Base-by-base conservation (phyloP, 2,113 vertebrate species). In the Antechinus flavipes region DNA sequence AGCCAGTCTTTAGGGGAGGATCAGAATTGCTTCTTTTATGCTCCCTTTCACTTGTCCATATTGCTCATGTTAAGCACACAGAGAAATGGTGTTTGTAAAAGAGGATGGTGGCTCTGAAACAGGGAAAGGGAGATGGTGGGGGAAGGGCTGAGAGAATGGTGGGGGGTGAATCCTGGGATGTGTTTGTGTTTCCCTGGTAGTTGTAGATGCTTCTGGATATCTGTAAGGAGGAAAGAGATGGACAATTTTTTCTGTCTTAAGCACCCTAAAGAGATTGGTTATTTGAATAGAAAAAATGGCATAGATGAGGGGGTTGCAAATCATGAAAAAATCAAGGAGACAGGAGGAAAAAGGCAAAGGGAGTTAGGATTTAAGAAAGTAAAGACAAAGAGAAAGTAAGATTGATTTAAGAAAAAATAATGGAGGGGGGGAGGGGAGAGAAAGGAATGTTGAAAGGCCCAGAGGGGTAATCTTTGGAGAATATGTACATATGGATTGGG, bases 101-200 rank as follows among this genome's bases (percentile, higher is more conserved):
- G 76, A 95, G 93, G 47, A 55, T 26, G 90, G 94, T 84, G 84
- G 42, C 23, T 93, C 84, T 84, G 50, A 27, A 94, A 95, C 90
- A 90, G 91, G 68, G 94, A 96, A 95, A 68, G 68, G 91, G 93
- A 95, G 94, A 76, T 93, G 93, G 93, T 96, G 91, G 95, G 91
- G 95, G 91, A 90, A 96, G 93, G 93, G 91, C 91, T 2, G 0
- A 89, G 53, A 95, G 54, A 50, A n/a, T 35, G 91, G 14, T 42
- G 46, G 90, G 56, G 54, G 68, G 26, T n/a, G 7, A 54, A 76
- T 52, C 68, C 19, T 8, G 16, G 54, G 42, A 5, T 8, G 30
- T 90, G 49, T 55, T 22, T 55, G 47, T 54, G 11, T 90, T 27
- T 95, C 46, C 68, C n/a, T 84, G 7, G 68, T 68, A 68, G 30